A percentile compares a stretch with the other conserved stretches of the same genome.
Evolutionary conservation across 1,140 invertebrate species (phyloP).

Genomic region (Apis dorsata): DNA sequence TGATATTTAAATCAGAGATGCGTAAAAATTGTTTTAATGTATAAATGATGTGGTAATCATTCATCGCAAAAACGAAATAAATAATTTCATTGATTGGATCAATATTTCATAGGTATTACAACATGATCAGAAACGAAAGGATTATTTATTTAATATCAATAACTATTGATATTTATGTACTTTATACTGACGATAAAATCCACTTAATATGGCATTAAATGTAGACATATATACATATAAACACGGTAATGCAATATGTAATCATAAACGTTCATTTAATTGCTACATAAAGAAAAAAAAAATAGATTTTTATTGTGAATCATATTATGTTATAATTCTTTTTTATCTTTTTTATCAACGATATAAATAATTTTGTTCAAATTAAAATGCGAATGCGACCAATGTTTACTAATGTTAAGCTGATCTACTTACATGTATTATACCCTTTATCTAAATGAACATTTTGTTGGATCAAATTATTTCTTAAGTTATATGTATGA

Average conservation of each 20-base stretch:
- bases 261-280: neutral
- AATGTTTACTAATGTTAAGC: no score
- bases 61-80: neutral
- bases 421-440: no score
- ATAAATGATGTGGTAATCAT: neutral
- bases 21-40: neutral
- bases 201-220: slow-evolving; percentile 9
- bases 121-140: neutral
- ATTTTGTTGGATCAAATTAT: no score
- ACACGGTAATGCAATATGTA: no score
- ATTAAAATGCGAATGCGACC: neutral
- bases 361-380: neutral
- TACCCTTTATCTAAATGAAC: no score
- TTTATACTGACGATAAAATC: neutral
- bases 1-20: neutral
- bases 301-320: no score
- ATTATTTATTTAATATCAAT: slow-evolving; percentile 10
- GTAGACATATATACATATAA: neutral
- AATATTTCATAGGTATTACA: neutral
- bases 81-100: neutral
- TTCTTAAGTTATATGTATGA: no score
- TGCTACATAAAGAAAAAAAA: neutral
- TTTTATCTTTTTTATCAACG: no score
- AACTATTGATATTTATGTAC: neutral
- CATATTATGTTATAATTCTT: no score